Conservation (phyloP, 2,888 invertebrate species). For the Meganola albula region DNA sequence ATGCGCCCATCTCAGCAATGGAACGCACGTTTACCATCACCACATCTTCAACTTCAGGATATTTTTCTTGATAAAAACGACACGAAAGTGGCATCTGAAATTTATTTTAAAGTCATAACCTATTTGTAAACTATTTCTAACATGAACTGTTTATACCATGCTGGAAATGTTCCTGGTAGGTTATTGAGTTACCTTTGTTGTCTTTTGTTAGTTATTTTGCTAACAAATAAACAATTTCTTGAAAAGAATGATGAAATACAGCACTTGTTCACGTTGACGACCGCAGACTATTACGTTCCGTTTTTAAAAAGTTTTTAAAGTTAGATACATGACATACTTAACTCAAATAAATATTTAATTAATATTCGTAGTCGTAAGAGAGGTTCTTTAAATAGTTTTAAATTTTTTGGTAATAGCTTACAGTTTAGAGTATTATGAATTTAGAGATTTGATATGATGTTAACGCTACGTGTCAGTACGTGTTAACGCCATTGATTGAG, state of each 20-base stretch:
- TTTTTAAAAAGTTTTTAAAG: conserved; percentile 15
- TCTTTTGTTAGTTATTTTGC: conserved; percentile 29
- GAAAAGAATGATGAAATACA: conserved; percentile 55
- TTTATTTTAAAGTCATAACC: conserved; percentile 49
- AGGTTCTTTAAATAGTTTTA: no score
- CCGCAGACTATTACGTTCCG: conserved; percentile 39
- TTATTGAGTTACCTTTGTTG: conserved; percentile 40
- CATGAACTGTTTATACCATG: conserved; percentile 2
- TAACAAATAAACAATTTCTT: conserved; percentile 30
- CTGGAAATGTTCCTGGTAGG: background rate
- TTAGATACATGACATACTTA: background rate
- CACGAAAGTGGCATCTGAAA: conserved; percentile 92
- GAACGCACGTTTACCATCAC: conserved; percentile 99
- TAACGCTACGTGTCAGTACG: no score
- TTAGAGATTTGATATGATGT: no score
- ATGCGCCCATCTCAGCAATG: conserved; percentile 99
- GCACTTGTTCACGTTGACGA: conserved; percentile 67
- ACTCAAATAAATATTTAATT: background rate
- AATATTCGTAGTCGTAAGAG: no score
- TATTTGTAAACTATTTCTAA: conserved; percentile 28
- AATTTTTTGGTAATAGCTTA: no score
- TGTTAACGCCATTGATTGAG: no score
- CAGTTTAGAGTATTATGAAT: no score
- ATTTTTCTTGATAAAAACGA: conserved; percentile 97
- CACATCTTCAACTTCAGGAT: conserved; percentile 99